These are phyloP conservation scores for Lycocorax pyrrhopterus DNA, from an alignment of 2,113 vertebrate genomes.

Conservation along the genomic window DNA sequence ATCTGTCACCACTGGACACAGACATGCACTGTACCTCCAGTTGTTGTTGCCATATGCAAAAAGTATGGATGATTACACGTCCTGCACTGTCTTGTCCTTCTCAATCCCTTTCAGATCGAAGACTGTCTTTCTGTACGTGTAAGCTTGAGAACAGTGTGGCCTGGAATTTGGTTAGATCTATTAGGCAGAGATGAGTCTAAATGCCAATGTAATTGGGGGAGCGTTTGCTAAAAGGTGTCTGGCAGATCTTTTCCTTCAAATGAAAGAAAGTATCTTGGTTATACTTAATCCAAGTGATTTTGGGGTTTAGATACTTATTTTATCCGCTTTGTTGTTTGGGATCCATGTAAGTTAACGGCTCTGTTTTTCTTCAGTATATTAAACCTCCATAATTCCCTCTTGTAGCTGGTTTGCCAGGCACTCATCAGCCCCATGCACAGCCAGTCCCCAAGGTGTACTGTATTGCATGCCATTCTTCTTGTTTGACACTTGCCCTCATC, in stretches of 20 bases:
- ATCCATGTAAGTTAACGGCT: background rate
- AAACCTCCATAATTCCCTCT: background rate
- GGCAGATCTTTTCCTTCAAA: background rate
- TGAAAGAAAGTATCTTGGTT: background rate
- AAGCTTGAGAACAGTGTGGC: background rate
- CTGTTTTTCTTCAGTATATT: background rate
- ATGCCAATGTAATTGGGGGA: background rate
- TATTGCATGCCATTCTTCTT: background rate
- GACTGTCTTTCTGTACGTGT: background rate
- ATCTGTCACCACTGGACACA: background rate
- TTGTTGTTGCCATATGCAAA: background rate
- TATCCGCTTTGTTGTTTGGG: background rate
- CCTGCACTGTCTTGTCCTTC: background rate
- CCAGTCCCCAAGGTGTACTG: background rate
- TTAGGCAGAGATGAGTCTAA: background rate
- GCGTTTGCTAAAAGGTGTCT: background rate
- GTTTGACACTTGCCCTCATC: slow-evolving; percentile 39
- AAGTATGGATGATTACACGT: fast-evolving
- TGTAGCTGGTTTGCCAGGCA: background rate
- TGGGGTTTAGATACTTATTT: background rate
- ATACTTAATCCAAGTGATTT: background rate
- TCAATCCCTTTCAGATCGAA: fast-evolving
- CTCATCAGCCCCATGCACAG: background rate
- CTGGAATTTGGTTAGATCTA: background rate
- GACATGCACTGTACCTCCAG: background rate